phyloP scores from a whole-genome alignment of 1,140 invertebrate species.

The Trachymyrmex cornetzi region DNA sequence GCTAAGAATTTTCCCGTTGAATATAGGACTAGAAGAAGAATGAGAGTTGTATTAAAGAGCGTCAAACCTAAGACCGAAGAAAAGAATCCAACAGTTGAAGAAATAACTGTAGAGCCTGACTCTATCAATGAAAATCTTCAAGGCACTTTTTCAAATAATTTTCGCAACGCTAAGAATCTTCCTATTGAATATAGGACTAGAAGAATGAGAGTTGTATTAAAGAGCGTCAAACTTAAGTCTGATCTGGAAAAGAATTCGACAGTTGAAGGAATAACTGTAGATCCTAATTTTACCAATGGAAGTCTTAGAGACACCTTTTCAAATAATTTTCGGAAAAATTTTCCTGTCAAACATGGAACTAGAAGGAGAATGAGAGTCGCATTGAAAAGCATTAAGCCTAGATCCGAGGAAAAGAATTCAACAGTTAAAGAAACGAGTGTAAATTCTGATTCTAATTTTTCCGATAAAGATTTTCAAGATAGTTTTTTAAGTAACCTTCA shows the following conservation, averaged over 20 bases:
- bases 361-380: no score
- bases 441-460: neutral
- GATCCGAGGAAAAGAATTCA: neutral
- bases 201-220: constrained; percentile 24
- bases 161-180: no score
- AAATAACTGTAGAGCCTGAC: neutral
- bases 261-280: neutral
- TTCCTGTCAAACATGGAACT: no score
- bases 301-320: neutral
- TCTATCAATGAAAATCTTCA: neutral
- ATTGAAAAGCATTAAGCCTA: neutral
- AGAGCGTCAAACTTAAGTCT: neutral
- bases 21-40: constrained; percentile 13
- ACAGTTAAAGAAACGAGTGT: neutral
- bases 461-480: neutral
- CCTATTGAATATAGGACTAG: neutral
- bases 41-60: constrained; percentile 18
- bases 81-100: neutral
- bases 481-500: neutral
- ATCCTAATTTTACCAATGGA: neutral
- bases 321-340: no score
- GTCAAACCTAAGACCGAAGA: neutral
- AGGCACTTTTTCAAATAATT: no score
- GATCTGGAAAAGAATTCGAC: neutral
- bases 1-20: neutral